Percentiles rank a stretch among this genome's conserved stretches.
phyloP scores from a whole-genome alignment of 1,140 invertebrate genomes.

The Rhagoletis zephyria region DNA sequence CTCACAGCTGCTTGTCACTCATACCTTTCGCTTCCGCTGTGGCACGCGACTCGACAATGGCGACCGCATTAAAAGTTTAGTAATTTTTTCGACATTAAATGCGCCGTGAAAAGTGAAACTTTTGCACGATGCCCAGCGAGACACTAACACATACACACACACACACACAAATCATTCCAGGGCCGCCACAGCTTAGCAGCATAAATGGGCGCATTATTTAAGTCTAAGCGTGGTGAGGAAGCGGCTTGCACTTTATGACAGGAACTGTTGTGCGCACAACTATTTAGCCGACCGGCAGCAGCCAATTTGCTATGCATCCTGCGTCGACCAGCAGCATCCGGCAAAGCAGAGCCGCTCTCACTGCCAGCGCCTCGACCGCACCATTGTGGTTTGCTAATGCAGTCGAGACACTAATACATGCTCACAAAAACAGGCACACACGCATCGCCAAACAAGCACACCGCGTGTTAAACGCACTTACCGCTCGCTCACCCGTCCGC shows the following conservation, averaged over 20 bases:
- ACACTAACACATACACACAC: neutral
- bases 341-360: neutral
- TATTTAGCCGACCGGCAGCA: conserved; percentile 34
- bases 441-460: neutral
- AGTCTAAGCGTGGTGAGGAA: neutral
- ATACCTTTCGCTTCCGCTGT: too few species aligned
- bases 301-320: conserved; percentile 37
- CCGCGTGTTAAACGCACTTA: neutral
- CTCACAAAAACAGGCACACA: neutral
- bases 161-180: neutral
- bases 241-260: neutral
- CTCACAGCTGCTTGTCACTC: neutral
- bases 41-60: neutral
- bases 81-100: conserved; percentile 33
- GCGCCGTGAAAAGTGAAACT: conserved; percentile 32
- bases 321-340: neutral
- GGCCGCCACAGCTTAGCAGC: neutral
- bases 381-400: conserved; percentile 32
- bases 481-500: neutral
- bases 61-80: neutral
- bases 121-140: neutral
- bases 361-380: neutral
- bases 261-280: conserved; percentile 10
- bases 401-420: neutral
- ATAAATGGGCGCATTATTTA: neutral